These are phyloP conservation scores for Radopholus similis DNA, from an alignment of 1,140 invertebrate species.

Conservation along the genomic window DNA sequence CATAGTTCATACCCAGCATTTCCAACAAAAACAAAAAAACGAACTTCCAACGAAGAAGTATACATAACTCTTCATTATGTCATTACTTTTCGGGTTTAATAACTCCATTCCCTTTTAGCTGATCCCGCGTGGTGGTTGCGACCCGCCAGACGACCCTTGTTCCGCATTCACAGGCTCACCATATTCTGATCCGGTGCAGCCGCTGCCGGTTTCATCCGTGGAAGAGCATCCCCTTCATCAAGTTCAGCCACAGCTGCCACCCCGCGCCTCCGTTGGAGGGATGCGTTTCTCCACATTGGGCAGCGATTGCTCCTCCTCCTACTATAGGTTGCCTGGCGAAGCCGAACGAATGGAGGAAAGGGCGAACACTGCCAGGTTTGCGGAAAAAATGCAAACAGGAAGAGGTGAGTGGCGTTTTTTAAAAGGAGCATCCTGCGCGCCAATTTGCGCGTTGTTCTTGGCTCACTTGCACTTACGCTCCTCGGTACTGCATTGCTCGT, in stretches of 20 bases:
- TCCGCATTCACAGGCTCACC: background rate
- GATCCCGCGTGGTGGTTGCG: background rate
- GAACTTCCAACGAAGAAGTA: background rate
- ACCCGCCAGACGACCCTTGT: background rate
- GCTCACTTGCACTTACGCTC: constrained; percentile 37
- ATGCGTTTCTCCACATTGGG: constrained; percentile 8
- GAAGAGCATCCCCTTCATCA: background rate
- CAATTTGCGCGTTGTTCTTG: constrained; percentile 45
- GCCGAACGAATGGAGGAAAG: background rate
- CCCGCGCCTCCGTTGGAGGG: background rate
- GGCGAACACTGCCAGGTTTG: background rate
- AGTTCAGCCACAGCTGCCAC: background rate
- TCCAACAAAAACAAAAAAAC: background rate
- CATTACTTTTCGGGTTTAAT: no score
- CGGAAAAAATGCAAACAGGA: no score
- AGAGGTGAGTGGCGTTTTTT: no score
- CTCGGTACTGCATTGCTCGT: constrained; percentile 30
- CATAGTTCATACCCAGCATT: no score
- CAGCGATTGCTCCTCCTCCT: constrained; percentile 6
- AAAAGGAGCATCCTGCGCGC: constrained; percentile 35
- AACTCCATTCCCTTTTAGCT: constrained; percentile 8
- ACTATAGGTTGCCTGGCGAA: constrained; percentile 5
- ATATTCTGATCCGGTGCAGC: background rate
- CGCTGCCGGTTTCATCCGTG: background rate
- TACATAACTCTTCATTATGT: background rate